Base-by-base conservation (phyloP, 23 tunicate species). In the Trididemnum nubilum region DNA sequence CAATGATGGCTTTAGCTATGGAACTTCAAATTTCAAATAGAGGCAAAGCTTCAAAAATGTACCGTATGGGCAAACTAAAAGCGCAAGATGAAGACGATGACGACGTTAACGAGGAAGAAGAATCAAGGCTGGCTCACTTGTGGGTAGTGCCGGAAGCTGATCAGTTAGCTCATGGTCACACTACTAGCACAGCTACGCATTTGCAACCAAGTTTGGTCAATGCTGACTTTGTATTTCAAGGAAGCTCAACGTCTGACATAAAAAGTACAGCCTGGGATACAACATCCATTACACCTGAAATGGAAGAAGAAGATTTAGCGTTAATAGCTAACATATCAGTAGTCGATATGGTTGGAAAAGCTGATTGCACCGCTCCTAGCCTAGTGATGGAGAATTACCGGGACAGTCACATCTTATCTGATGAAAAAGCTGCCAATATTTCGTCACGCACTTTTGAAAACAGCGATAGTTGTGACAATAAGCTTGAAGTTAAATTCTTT, bases 1-100 rank as follows among this genome's bases (percentile, higher is more conserved):
- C 90, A 0, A 91, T 91, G 97, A 91, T 91, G 97, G 73, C 90
- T 1, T 83, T 91, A 23, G 97, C 97, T 21, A 85, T 91, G 97
- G 97, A 91, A 70, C 65, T 91, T 27, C 84, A 50, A 51, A 82
- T 85, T 2, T 81, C 90, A 2, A 91, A 81, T 31, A 52, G 89
- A 32, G 89, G 90, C 15, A 91, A 91, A 59, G 97, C 97, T 33
- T 75, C 87, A 0, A 77, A 82, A 59, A 70, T 91, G 58, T 91
- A 81, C 73, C 81, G 79, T 3, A 72, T 83, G 64, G 90, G 83
- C 24, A 91, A 59, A 75, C 9, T 65, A 21, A 87, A 71, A 37
- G 74, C 86, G 5, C 77, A 70, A 35, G 33, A 49, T 19, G 50
- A 66, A 1, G 57, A 39, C 27, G 61, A 26, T 25, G 85, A 35